Percentiles rank a stretch among this genome's conserved stretches.
Conservation (phyloP, 2,113 vertebrate species). For the Microtus ochrogaster region DNA sequence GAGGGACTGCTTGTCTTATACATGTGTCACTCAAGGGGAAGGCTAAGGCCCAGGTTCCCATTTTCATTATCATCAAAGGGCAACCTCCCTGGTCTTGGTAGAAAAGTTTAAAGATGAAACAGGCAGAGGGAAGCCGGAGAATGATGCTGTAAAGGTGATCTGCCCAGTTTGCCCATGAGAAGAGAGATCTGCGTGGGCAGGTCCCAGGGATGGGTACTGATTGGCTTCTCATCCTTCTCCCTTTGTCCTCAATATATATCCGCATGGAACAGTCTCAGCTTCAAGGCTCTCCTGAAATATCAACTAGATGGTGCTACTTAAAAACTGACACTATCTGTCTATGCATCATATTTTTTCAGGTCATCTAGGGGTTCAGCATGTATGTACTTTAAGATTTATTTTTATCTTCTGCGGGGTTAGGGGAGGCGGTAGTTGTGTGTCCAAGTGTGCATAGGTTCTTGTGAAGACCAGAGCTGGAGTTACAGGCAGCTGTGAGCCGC, state of each 20-base stretch:
- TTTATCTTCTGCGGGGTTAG: not conserved
- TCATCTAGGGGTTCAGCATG: not conserved
- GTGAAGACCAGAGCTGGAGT: not conserved
- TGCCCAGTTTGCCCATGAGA: not conserved
- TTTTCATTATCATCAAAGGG: not conserved
- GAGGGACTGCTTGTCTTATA: slow-evolving; percentile 45
- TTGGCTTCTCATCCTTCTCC: not conserved
- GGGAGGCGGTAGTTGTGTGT: not conserved
- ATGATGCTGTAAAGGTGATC: not conserved
- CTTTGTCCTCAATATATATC: not conserved
- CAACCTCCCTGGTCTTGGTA: not conserved
- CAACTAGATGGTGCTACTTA: not conserved
- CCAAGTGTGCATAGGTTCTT: not conserved
- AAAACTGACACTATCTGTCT: not conserved
- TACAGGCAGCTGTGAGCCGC: not conserved
- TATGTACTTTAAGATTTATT: not conserved
- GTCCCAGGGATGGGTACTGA: too few species aligned
- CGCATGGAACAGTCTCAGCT: not conserved
- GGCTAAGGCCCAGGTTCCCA: not conserved
- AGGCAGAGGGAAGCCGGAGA: not conserved
- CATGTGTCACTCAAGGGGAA: not conserved
- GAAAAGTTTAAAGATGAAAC: not conserved
- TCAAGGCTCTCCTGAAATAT: not conserved
- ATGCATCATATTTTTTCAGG: not conserved
- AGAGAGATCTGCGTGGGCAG: not conserved